These are phyloP conservation scores for Pterois miles DNA, from an alignment of 2,797 vertebrate species.

Conservation along the genomic window DNA sequence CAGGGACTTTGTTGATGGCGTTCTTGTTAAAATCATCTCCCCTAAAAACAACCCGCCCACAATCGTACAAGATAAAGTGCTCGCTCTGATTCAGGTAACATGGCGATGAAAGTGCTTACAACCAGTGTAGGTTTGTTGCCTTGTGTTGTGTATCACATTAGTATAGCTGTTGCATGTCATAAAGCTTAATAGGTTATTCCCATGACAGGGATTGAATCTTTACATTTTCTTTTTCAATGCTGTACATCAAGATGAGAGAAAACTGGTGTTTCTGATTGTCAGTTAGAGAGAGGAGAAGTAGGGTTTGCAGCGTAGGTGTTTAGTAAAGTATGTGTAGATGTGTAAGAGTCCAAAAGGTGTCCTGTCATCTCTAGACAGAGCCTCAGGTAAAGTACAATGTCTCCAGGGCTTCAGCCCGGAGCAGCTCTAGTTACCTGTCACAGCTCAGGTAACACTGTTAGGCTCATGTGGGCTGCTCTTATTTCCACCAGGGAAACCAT, in stretches of 20 bases:
- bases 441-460: constrained; percentile 71
- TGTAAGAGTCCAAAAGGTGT: constrained; percentile 11
- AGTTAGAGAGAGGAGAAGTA: not conserved
- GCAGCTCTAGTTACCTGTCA: constrained; percentile 70
- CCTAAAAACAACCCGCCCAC: constrained; percentile 98
- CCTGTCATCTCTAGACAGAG: constrained; percentile 35
- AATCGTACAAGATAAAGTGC: constrained; percentile 98
- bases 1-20: constrained; percentile 95
- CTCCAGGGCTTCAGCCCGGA: constrained; percentile 39
- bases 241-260: not conserved
- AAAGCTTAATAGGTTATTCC: not conserved
- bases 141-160: not conserved
- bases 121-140: not conserved
- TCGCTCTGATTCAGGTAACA: constrained; percentile 95
- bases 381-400: constrained; percentile 45
- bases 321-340: not conserved
- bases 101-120: not conserved
- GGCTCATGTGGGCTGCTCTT: constrained; percentile 63
- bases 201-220: not conserved
- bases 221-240: not conserved
- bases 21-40: constrained; percentile 97
- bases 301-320: constrained; percentile 12
- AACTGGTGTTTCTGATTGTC: not conserved
- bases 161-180: not conserved
- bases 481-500: constrained; percentile 56